A percentile compares a stretch with the other conserved stretches of the same genome.
Conservation (phyloP, 2,113 vertebrate genomes). For the Phyllopteryx taeniolatus region DNA sequence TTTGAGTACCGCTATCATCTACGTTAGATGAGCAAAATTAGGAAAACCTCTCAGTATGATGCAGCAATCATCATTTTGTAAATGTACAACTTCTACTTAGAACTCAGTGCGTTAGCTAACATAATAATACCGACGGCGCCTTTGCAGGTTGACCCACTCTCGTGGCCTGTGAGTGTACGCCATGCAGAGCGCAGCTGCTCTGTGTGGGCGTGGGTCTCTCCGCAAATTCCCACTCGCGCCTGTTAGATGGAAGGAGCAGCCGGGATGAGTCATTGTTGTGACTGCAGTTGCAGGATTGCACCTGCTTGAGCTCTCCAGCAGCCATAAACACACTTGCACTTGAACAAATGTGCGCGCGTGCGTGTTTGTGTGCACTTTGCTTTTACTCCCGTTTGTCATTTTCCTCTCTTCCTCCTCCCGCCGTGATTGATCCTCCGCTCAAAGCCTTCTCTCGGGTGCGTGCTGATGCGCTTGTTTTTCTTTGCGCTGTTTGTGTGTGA, state of each 20-base stretch:
- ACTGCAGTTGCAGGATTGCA: slow-evolving; percentile 48
- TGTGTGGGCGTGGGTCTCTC: slow-evolving; percentile 1
- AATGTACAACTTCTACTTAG: too few relatives aligned
- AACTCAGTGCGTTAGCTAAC: background rate
- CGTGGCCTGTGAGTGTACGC: background rate
- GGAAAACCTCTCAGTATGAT: too few relatives aligned
- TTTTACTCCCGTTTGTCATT: slow-evolving; percentile 47
- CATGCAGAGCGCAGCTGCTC: background rate
- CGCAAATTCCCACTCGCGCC: slow-evolving; percentile 43
- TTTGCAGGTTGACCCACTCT: background rate
- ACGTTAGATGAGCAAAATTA: too few relatives aligned
- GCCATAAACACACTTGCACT: slow-evolving; percentile 19
- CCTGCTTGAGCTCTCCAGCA: slow-evolving; percentile 32
- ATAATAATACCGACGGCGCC: background rate
- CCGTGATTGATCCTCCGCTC: slow-evolving; percentile 59
- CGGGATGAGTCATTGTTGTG: slow-evolving; percentile 60
- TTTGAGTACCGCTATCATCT: too few relatives aligned
- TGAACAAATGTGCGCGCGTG: background rate
- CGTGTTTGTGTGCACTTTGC: slow-evolving; percentile 19
- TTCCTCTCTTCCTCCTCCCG: slow-evolving; percentile 37
- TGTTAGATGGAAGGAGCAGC: slow-evolving; percentile 44
- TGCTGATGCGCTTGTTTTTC: slow-evolving; percentile 42
- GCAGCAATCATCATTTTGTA: background rate
- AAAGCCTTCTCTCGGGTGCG: slow-evolving; percentile 43
- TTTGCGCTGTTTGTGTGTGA: slow-evolving; percentile 53